Evolutionary conservation across 2,797 vertebrate genomes (phyloP).

Genomic region (Sebastes umbrosus): DNA sequence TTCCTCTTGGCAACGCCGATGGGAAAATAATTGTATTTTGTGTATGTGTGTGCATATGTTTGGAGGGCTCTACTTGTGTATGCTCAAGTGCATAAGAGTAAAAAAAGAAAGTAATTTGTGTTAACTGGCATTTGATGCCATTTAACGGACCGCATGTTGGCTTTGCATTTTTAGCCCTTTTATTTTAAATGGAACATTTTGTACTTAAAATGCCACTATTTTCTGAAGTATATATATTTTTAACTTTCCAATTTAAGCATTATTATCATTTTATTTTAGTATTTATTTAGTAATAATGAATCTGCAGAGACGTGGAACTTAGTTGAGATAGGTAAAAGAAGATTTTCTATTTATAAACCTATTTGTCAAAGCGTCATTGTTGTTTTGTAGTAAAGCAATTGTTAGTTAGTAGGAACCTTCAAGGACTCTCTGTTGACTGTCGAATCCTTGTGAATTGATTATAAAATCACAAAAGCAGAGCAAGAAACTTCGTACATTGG

Average conservation of each 20-base stretch:
- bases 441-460: neutral
- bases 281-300: neutral
- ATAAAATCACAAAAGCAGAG: neutral
- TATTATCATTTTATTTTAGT: neutral
- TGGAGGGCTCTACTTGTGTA: conserved; percentile 22
- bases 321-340: too few species aligned
- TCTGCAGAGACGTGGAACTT: neutral
- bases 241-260: neutral
- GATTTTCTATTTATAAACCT: neutral
- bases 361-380: neutral
- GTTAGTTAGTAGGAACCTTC: neutral
- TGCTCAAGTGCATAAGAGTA: conserved; percentile 11
- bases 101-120: conserved; percentile 9
- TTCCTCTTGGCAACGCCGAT: conserved; percentile 40
- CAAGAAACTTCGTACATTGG: neutral
- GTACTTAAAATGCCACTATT: neutral
- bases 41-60: conserved; percentile 34
- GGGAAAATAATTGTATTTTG: conserved; percentile 53
- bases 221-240: neutral
- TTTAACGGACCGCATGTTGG: conserved; percentile 1
- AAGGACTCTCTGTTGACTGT: neutral
- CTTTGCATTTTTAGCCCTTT: conserved; percentile 5
- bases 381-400: neutral
- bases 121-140: conserved; percentile 31
- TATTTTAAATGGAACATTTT: conserved; percentile 6